Evolutionary conservation across 2,113 vertebrate species (phyloP).

Genomic region (Campylorhamphus procurvoides): DNA sequence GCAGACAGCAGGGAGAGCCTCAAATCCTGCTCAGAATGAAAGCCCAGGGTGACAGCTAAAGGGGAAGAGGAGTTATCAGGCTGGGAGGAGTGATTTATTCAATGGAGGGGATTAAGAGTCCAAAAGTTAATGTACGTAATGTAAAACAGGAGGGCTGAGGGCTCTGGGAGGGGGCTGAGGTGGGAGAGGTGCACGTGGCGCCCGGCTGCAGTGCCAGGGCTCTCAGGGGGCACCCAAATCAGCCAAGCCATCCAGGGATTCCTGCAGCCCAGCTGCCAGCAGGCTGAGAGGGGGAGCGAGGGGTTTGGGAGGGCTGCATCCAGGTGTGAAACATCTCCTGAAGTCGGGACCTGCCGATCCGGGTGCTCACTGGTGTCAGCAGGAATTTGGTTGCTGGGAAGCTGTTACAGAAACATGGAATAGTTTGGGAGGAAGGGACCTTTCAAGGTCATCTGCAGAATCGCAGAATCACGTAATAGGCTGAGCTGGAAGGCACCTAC

Average conservation of each 20-base stretch:
- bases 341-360: background rate
- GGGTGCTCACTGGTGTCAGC: fast-evolving
- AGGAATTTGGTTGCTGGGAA: background rate
- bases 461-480: background rate
- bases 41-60: constrained; percentile 44
- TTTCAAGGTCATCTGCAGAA: background rate
- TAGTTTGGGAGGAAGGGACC: background rate
- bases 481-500: background rate
- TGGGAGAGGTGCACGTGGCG: background rate
- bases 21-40: constrained; percentile 55
- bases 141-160: constrained; percentile 23
- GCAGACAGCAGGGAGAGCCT: constrained; percentile 64
- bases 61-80: constrained; percentile 65
- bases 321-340: background rate
- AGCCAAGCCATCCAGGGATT: fast-evolving
- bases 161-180: background rate
- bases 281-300: background rate
- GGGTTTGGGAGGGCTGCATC: background rate
- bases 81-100: constrained; percentile 62
- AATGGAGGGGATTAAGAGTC: constrained; percentile 57
- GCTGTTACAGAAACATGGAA: background rate
- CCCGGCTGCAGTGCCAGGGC: background rate
- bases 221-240: background rate
- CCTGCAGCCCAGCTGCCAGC: background rate
- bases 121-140: constrained; percentile 63